Evolutionary conservation across 2,113 vertebrate species (phyloP).

Genomic region (Sprattus sprattus): DNA sequence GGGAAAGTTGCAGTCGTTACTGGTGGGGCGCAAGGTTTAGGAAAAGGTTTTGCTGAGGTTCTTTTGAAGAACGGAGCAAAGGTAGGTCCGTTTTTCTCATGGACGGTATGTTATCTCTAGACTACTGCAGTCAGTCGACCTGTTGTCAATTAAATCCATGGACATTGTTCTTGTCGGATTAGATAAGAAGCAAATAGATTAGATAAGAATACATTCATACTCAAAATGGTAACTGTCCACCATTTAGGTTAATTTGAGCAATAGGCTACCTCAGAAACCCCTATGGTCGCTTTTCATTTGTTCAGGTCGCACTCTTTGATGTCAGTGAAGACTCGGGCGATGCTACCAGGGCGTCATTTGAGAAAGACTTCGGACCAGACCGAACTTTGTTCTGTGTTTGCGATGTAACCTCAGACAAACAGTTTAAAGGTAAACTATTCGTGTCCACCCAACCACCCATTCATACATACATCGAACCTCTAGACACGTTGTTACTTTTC

Average conservation of each 20-base stretch:
- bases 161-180: no score
- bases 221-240: no score
- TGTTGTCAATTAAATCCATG: not conserved
- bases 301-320: slow-evolving; percentile 54
- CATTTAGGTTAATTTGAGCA: no score
- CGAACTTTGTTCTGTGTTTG: slow-evolving; percentile 35
- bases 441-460: no score
- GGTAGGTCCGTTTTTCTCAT: slow-evolving; percentile 31
- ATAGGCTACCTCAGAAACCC: no score
- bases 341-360: slow-evolving; percentile 37
- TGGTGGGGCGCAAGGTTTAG: slow-evolving; percentile 52
- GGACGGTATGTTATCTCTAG: no score
- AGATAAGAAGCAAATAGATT: no score
- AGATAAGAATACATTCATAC: no score
- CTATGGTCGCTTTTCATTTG: not conserved
- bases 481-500: no score
- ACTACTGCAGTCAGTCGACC: not conserved
- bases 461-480: no score
- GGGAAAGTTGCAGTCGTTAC: slow-evolving; percentile 51
- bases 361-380: slow-evolving; percentile 41
- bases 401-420: slow-evolving; percentile 49
- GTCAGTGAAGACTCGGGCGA: slow-evolving; percentile 28
- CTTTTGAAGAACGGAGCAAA: slow-evolving; percentile 54
- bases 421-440: slow-evolving; percentile 50
- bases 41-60: slow-evolving; percentile 49